phyloP scores from a whole-genome alignment of 2,888 invertebrate species.

The Drosophila pegasa region DNA sequence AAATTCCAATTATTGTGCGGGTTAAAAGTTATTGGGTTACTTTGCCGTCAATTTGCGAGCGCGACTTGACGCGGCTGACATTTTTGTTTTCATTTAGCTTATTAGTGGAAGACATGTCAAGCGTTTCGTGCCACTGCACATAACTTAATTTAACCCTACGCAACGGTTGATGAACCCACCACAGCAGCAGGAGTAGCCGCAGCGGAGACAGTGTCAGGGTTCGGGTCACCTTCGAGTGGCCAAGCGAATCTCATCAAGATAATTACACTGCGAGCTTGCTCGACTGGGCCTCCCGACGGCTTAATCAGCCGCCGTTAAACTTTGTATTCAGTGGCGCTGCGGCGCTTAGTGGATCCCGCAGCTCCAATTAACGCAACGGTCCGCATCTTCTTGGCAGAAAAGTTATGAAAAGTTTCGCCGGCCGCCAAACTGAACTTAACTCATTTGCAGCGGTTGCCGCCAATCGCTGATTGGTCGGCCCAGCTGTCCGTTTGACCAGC shows the following conservation, averaged over 20 bases:
- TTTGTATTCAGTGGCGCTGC: conserved; percentile 51
- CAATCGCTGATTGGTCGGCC: conserved; percentile 59
- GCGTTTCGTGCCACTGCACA: conserved; percentile 41
- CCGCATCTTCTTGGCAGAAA: conserved; percentile 45
- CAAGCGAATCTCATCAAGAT: conserved; percentile 67
- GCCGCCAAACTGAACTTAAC: conserved; percentile 73
- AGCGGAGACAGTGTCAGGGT: background rate
- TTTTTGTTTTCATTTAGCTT: conserved; percentile 70
- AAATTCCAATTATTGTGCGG: conserved; percentile 77
- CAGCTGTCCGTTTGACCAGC: conserved; percentile 9
- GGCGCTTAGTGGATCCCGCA: conserved; percentile 53
- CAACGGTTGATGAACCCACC: conserved; percentile 55
- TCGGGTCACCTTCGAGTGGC: conserved; percentile 45
- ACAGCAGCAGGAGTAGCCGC: background rate
- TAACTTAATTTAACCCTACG: conserved; percentile 61
- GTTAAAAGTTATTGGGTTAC: conserved; percentile 74
- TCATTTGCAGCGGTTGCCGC: conserved; percentile 69
- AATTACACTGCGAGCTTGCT: conserved; percentile 52
- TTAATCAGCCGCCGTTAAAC: conserved; percentile 67
- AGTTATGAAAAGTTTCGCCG: conserved; percentile 69
- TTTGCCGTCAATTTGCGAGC: conserved; percentile 56
- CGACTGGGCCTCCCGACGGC: conserved; percentile 53
- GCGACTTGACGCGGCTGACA: conserved; percentile 51
- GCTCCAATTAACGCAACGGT: conserved; percentile 68
- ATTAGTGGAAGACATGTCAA: conserved; percentile 63